These are phyloP conservation scores for Pseudolaguvia tuberculata DNA, from an alignment of 2,113 vertebrate genomes.

Conservation along the genomic window DNA sequence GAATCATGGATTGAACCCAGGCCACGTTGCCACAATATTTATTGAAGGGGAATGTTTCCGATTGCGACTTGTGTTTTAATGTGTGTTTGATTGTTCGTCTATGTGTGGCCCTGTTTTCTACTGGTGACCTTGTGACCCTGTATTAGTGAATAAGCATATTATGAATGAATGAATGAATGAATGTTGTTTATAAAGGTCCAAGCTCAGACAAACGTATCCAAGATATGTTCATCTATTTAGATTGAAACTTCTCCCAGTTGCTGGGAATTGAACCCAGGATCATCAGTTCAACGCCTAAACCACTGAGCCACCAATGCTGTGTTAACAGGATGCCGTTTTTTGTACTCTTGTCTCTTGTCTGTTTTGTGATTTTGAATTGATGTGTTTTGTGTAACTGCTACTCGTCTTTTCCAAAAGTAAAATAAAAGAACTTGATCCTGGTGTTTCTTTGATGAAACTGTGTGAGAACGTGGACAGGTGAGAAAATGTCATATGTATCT, in stretches of 20 bases:
- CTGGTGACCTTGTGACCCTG: too few relatives aligned
- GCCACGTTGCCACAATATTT: too few relatives aligned
- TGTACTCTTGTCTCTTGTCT: slow-evolving; percentile 19
- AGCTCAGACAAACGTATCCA: neutral
- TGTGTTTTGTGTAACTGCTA: slow-evolving; percentile 27
- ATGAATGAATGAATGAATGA: neutral
- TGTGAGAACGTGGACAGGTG: too few relatives aligned
- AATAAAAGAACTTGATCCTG: slow-evolving; percentile 6
- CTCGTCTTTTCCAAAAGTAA: slow-evolving; percentile 10
- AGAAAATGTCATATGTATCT: neutral
- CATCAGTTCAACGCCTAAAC: too few relatives aligned
- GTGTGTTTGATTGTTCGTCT: too few relatives aligned
- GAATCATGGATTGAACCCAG: too few relatives aligned
- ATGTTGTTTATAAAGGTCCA: neutral
- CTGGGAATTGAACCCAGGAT: too few relatives aligned
- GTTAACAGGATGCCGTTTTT: slow-evolving; percentile 18
- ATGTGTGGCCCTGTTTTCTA: too few relatives aligned
- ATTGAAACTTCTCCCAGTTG: too few relatives aligned
- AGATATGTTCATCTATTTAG: neutral
- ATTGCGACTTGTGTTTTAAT: too few relatives aligned
- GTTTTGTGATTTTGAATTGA: slow-evolving; percentile 28
- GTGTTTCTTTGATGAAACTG: slow-evolving; percentile 5
- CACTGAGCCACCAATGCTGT: neutral
- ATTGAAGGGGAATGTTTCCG: too few relatives aligned
- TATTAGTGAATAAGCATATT: too few relatives aligned